phyloP scores from a whole-genome alignment of 2,888 invertebrate species.

The Drosophila acutilabella region DNA sequence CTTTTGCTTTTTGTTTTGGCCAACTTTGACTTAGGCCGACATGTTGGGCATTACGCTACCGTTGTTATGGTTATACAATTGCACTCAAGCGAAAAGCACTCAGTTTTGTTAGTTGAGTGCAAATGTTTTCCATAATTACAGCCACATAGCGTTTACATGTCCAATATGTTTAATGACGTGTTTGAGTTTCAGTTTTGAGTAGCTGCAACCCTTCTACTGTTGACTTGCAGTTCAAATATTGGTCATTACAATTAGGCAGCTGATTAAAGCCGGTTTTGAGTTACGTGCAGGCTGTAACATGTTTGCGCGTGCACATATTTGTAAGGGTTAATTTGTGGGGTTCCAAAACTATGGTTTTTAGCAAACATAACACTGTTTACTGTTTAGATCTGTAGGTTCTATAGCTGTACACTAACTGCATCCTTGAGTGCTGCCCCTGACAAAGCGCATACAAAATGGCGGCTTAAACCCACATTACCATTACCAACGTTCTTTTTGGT shows the following conservation, averaged over 20 bases:
- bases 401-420: not conserved
- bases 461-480: conserved; percentile 7
- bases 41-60: conserved; percentile 26
- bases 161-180: conserved; percentile 14
- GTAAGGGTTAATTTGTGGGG: conserved; percentile 2
- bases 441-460: conserved; percentile 10
- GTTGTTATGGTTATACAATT: conserved; percentile 72
- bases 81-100: conserved; percentile 48
- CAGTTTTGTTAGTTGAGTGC: conserved; percentile 51
- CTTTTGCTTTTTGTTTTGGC: conserved; percentile 67
- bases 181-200: conserved; percentile 30
- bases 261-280: conserved; percentile 54
- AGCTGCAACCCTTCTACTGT: conserved; percentile 41
- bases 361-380: no score
- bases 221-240: conserved; percentile 68
- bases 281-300: conserved; percentile 37
- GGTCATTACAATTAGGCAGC: conserved; percentile 73
- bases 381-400: not conserved
- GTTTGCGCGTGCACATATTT: conserved; percentile 6
- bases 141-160: conserved; percentile 41
- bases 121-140: conserved; percentile 60
- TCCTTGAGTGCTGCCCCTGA: conserved; percentile 43
- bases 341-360: no score
- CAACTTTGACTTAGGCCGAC: conserved; percentile 59
- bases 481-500: conserved; percentile 19